These are phyloP conservation scores for Pteronura brasiliensis DNA, from an alignment of 2,113 vertebrate species.

Conservation along the genomic window DNA sequence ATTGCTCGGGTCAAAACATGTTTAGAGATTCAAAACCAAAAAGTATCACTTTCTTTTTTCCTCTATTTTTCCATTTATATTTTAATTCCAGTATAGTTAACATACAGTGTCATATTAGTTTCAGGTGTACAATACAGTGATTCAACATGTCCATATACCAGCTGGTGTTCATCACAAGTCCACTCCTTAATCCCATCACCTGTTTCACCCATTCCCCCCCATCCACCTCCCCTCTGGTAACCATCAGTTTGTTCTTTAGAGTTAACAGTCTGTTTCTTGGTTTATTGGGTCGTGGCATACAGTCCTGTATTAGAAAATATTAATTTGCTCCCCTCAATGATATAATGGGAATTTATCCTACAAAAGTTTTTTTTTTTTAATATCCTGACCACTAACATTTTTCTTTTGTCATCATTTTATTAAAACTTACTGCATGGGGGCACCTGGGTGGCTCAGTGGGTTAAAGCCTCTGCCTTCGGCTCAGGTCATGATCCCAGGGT, in stretches of 20 bases:
- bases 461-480: no score
- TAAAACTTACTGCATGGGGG: neutral
- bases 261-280: neutral
- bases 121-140: neutral
- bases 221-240: neutral
- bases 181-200: neutral
- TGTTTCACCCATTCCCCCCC: neutral
- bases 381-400: neutral
- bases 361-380: neutral
- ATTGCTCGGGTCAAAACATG: neutral
- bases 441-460: no score
- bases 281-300: neutral
- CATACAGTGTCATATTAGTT: neutral
- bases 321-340: neutral
- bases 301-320: neutral
- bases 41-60: neutral
- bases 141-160: neutral
- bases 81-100: neutral
- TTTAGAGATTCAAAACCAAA: neutral
- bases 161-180: neutral
- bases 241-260: neutral
- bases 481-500: no score
- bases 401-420: constrained; percentile 15
- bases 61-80: neutral
- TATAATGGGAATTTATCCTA: neutral